Conservation (phyloP, 2,888 invertebrate genomes). For the Ormyrus labotus region DNA sequence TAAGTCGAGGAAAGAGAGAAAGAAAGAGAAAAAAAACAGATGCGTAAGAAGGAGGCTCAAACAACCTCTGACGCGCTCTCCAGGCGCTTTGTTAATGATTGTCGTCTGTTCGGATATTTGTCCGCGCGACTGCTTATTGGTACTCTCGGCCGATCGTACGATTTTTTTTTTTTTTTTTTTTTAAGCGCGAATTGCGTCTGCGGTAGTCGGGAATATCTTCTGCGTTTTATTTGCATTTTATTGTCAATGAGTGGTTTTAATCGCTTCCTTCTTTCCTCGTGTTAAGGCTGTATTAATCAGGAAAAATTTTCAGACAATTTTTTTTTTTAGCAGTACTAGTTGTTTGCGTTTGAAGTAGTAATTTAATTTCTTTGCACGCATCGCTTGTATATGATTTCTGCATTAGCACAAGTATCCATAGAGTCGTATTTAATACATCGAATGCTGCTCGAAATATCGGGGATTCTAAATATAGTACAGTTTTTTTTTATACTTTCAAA, state of each 20-base stretch:
- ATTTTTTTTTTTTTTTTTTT: conserved; percentile 24
- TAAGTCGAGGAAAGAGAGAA: not conserved
- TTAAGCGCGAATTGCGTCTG: not conserved
- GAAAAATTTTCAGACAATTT: not conserved
- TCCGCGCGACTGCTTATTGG: not conserved
- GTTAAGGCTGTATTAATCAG: not conserved
- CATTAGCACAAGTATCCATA: too few relatives aligned
- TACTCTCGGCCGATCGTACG: not conserved
- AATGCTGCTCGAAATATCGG: too few relatives aligned
- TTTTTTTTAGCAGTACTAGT: not conserved
- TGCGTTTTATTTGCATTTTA: not conserved
- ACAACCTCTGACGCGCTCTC: not conserved
- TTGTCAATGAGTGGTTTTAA: not conserved
- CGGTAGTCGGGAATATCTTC: not conserved
- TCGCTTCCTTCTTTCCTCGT: not conserved
- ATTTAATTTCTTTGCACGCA: too few relatives aligned
- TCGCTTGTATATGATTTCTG: too few relatives aligned
- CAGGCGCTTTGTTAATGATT: conserved; percentile 2
- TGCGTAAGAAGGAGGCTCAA: not conserved
- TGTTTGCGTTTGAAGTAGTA: too few relatives aligned
- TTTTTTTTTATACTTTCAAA: too few relatives aligned
- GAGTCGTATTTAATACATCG: too few relatives aligned
- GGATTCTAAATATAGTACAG: too few relatives aligned
- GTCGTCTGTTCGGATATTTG: not conserved
- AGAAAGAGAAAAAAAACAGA: conserved; percentile 9